These are phyloP conservation scores for Arizona elegans DNA, from an alignment of 2,113 vertebrate genomes.

Conservation along the genomic window DNA sequence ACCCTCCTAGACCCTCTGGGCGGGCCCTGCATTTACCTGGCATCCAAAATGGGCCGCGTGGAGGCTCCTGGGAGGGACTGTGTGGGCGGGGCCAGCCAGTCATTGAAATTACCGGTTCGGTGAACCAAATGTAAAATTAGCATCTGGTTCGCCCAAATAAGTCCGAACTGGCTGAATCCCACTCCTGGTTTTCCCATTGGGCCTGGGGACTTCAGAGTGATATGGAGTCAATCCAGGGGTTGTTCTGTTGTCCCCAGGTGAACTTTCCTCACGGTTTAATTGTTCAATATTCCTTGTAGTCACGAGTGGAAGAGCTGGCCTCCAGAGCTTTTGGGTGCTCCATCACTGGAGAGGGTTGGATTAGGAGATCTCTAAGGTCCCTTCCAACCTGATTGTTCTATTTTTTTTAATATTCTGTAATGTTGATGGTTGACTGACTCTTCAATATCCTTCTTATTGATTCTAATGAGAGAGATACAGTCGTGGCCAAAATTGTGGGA, in stretches of 20 bases:
- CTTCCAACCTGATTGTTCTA: neutral
- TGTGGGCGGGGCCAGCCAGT: too few species aligned
- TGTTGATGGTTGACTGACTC: neutral
- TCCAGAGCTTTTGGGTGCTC: neutral
- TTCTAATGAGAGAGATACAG: neutral
- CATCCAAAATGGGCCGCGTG: too few species aligned
- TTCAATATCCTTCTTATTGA: neutral
- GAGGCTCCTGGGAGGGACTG: too few species aligned
- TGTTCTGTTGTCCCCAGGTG: neutral
- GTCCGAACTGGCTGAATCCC: too few species aligned
- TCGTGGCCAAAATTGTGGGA: too few species aligned
- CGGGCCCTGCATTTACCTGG: too few species aligned
- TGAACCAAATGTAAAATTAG: too few species aligned
- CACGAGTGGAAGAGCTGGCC: neutral
- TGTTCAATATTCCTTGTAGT: too few species aligned
- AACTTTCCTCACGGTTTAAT: neutral
- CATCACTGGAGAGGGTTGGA: neutral
- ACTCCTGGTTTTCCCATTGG: neutral
- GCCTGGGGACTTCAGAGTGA: too few species aligned
- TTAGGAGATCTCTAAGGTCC: neutral
- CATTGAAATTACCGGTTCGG: too few species aligned
- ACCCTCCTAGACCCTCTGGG: too few species aligned
- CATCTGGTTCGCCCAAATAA: too few species aligned
- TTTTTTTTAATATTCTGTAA: neutral
- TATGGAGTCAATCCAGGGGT: neutral